Base-by-base conservation (phyloP, 2,888 invertebrate species). In the Salpingus planirostris region DNA sequence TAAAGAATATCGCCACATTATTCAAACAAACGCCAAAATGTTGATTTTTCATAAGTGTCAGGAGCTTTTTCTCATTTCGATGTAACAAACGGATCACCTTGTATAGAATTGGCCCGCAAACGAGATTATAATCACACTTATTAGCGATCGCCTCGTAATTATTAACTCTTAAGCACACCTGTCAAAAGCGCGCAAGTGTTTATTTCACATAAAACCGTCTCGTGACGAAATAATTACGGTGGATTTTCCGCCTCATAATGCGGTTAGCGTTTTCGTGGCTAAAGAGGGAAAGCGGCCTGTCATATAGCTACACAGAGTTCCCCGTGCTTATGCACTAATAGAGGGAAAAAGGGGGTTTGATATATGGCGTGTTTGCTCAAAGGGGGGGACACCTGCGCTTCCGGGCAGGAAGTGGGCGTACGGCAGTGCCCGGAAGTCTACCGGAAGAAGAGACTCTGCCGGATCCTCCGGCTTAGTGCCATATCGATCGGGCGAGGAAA, bases 301-400 rank as follows among this genome's bases (percentile, higher is more conserved):
- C 38, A 38, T 38, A 38, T 25, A 27, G 33, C 12, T n/a, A n/a
- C n/a, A n/a, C n/a, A n/a, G n/a, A n/a, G n/a, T n/a, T n/a, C n/a
- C n/a, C n/a, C n/a, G n/a, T n/a, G n/a, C n/a, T n/a, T n/a, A n/a
- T n/a, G n/a, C n/a, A n/a, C n/a, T n/a, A n/a, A n/a, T n/a, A n/a
- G n/a, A n/a, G n/a, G n/a, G n/a, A n/a, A n/a, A n/a, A n/a, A n/a
- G 15, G 26, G 35, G 36, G 38, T 13, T 24, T 32, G 33, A 47
- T 47, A 43, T 43, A 51, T 51, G 55, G 49, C 52, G 55, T 59
- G 57, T 59, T 57, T 58, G 49, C 47, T 47, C 51, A 46, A 52
- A 29, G 44, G 50, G 56, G 55, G 59, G 58, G 57, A 57, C 59
- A 59, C 59, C 59, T 58, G 57, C 50, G 52, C 55, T 55, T 56